phyloP scores from a whole-genome alignment of 2,888 invertebrate species.

The Ganaspis brasiliensis region DNA sequence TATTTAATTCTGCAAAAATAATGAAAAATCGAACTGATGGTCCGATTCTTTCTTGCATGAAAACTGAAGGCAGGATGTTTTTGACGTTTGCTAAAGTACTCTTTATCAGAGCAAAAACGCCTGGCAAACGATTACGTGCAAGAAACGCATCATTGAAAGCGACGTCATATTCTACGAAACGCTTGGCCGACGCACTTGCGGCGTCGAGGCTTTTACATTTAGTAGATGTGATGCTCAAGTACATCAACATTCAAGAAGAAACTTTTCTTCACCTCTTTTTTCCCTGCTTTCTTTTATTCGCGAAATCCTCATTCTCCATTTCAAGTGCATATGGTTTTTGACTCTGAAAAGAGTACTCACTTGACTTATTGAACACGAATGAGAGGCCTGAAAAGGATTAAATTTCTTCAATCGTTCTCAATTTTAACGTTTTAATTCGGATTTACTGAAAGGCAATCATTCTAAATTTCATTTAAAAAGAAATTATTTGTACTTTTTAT shows the following conservation, averaged over 20 bases:
- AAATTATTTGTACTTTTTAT: no score
- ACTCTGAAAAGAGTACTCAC: constrained; percentile 11
- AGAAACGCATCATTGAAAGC: constrained; percentile 38
- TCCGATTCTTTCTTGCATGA: not conserved
- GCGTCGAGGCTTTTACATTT: constrained; percentile 21
- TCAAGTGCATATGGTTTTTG: constrained; percentile 28
- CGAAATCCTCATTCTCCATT: not conserved
- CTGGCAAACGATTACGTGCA: constrained; percentile 31
- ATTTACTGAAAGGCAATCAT: not conserved
- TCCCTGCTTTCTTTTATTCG: constrained; percentile 19
- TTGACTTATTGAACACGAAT: constrained; percentile 20
- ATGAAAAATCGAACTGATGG: not conserved
- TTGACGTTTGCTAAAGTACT: constrained; percentile 15
- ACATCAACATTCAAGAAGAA: constrained; percentile 38
- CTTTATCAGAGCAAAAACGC: constrained; percentile 28
- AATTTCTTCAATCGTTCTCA: constrained; percentile 19
- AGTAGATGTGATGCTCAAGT: constrained; percentile 36
- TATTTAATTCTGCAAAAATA: no score
- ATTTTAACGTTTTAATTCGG: not conserved
- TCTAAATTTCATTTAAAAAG: no score
- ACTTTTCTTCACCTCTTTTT: constrained; percentile 3
- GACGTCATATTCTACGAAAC: constrained; percentile 35
- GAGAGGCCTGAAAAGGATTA: constrained; percentile 9
- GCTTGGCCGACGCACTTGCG: constrained; percentile 31
- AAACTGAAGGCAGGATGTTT: constrained; percentile 9